Base-by-base conservation (phyloP, 2,888 invertebrate species). In the Drosophila barbarae region DNA sequence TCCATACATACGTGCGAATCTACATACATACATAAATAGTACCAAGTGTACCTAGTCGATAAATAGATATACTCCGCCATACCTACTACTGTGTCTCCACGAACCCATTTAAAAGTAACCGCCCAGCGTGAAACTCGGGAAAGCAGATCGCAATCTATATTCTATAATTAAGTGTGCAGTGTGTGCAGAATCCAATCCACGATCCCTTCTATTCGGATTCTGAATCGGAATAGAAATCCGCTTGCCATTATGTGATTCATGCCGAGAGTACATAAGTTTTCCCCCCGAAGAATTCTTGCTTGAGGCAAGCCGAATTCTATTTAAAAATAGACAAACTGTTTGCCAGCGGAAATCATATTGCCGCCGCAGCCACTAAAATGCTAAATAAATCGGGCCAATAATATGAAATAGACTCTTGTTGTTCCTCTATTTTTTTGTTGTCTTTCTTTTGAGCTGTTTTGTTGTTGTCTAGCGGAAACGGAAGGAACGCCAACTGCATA, bases 211-310 rank as follows among this genome's bases (percentile, higher is more conserved):
- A 36, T 41, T 41, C 41, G 38, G 60, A 39, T 35, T 41, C 41
- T 32, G 60, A 39, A 51, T 50, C 26, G 38, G 26, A 42, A 42
- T 42, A 10, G 42, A 26, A 44, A 36, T 60, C 60, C 59, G 46
- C 38, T 71, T 65, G 79, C 83, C 72, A 79, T 85, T 79, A 79
- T 79, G 86, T 79, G 79, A 79, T 84, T 79, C 79, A 79, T 84
- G 74, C 72, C 57, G 69, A 58, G 72, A 66, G 80, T 71, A 80
- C 77, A 72, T 63, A 63, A 42, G 63, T 67, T 63, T 54, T 67
- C 36, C 67, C 30, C 35, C 67, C 66, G 30, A 46, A 41, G 35
- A 66, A 52, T 61, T 30, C 67, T 50, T 66, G 66, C 52, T 55
- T 76, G 69, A 70, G 71, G 64, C 71, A 71, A 74, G 54, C 71